Evolutionary conservation across 2,113 vertebrate species (phyloP), one percentile per base, ranked within the genome.

Genomic region (Oryzias curvinotus): DNA sequence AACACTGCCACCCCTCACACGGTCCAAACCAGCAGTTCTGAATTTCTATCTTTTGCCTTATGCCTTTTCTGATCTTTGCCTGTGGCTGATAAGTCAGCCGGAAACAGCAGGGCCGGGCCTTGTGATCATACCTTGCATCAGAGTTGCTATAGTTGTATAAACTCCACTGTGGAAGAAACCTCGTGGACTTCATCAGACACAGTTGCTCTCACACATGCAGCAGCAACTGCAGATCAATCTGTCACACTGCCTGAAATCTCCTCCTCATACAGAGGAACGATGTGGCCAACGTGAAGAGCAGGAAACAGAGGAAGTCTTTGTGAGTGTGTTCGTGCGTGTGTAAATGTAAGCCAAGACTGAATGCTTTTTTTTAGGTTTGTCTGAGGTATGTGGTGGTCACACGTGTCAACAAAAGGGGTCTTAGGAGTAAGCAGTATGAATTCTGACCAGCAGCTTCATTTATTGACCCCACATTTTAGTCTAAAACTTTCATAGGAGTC

Each of bases 1-100:
- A 36, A 36, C 3, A 48, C 6, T 18, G 28, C 2, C 25, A 57
- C 18, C 46, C 54, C 7, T n/a, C 45, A 46, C 45, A 26, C 18
- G 49, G 13, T 7, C 15, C 1, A 25, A n/a, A 57, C 50, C 55
- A 69, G 13, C 26, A 25, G 5, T 41, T 52, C 50, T 62, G n/a
- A 72, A 57, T 41, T 78, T 58, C 62, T 47, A 57, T 25, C 6
- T n/a, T n/a, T n/a, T n/a, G n/a, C n/a, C n/a, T n/a, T n/a, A 1
- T 60, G 58, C 16, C 55, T 59, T 57, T 71, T 52, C 66, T 74
- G 66, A 73, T 42, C 52, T 56, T 28, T 58, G 44, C 44, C 30
- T 43, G 65, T 43, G 26, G 52, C 77, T 51, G 59, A 65, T 62
- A 75, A 78, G 77, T 68, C 63, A 71, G 56, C 77, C 1, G 41